Evolutionary conservation across 2,888 invertebrate genomes (phyloP).

Genomic region (Sphaerophoria rueppellii): DNA sequence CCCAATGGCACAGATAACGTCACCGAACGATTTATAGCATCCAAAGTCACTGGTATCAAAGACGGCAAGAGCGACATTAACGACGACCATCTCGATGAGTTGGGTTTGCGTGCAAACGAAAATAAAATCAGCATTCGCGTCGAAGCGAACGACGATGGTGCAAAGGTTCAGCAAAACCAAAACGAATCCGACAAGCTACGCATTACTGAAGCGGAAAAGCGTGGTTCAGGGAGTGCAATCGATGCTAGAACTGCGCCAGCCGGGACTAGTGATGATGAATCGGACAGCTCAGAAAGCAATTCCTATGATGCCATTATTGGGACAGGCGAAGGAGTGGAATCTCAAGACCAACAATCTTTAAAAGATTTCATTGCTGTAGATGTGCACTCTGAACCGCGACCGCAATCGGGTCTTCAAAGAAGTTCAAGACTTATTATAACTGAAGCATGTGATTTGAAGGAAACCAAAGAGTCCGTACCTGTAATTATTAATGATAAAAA

Average conservation of each 20-base stretch:
- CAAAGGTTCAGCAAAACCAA: slow-evolving; percentile 56
- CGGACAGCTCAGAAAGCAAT: slow-evolving; percentile 52
- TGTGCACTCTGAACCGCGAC: slow-evolving; percentile 51
- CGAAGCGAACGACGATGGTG: slow-evolving; percentile 44
- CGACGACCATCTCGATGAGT: slow-evolving; percentile 3
- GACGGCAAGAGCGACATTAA: slow-evolving; percentile 13
- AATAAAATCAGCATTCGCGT: slow-evolving; percentile 59
- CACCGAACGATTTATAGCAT: slow-evolving; percentile 55
- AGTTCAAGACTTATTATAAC: slow-evolving; percentile 56
- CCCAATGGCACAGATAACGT: slow-evolving; percentile 46
- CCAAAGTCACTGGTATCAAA: slow-evolving; percentile 37
- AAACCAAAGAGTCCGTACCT: slow-evolving; percentile 68
- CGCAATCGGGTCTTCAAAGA: slow-evolving; percentile 31
- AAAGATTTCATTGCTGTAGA: slow-evolving; percentile 59
- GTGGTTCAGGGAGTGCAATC: slow-evolving; percentile 1
- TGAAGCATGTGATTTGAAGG: slow-evolving; percentile 59
- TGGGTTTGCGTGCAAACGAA: slow-evolving; percentile 58
- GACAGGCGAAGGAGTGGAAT: slow-evolving; percentile 17
- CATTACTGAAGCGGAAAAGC: slow-evolving; percentile 42
- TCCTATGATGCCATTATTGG: slow-evolving; percentile 42
- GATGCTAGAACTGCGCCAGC: slow-evolving; percentile 7
- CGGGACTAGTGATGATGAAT: slow-evolving; percentile 58
- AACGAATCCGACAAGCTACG: slow-evolving; percentile 40
- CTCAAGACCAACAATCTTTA: slow-evolving; percentile 30
- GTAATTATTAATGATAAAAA: slow-evolving; percentile 66